phyloP scores from a whole-genome alignment of 2,797 vertebrate genomes.

The Amphiprion clarkii region DNA sequence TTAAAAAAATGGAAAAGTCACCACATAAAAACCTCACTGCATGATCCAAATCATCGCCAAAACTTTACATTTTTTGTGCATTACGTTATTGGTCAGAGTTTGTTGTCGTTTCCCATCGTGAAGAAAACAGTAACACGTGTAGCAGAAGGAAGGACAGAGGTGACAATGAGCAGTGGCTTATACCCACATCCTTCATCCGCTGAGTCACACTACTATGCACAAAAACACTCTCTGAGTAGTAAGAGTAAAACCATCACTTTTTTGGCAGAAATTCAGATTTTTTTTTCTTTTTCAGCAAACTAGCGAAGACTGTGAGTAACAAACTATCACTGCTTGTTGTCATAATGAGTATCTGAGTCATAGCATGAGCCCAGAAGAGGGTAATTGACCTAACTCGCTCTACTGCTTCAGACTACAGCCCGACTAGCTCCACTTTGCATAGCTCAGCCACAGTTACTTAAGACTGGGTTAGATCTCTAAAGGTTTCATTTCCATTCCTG shows the following conservation, averaged over 20 bases:
- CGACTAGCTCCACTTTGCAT: conserved; percentile 15
- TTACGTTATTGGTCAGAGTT: too few species aligned
- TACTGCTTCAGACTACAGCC: conserved; percentile 6
- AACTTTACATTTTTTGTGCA: too few species aligned
- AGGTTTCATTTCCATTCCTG: conserved; percentile 50
- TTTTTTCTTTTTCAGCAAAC: neutral
- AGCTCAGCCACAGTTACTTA: conserved; percentile 12
- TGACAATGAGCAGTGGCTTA: too few species aligned
- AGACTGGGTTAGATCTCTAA: conserved; percentile 31
- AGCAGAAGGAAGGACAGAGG: too few species aligned
- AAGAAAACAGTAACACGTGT: too few species aligned
- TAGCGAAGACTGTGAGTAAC: conserved; percentile 7
- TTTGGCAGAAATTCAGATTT: neutral
- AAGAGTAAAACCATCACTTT: too few species aligned
- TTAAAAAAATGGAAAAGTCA: neutral
- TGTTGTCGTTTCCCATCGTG: too few species aligned
- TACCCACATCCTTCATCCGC: too few species aligned
- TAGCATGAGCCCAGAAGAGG: conserved; percentile 17
- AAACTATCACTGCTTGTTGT: conserved; percentile 36
- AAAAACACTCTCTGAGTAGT: too few species aligned
- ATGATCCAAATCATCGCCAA: too few species aligned
- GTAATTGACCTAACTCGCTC: conserved; percentile 36
- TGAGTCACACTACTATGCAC: too few species aligned
- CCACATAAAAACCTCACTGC: too few species aligned
- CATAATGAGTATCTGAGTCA: conserved; percentile 40